Conservation (phyloP, 2,888 invertebrate species). For the Notodonta dromedarius region DNA sequence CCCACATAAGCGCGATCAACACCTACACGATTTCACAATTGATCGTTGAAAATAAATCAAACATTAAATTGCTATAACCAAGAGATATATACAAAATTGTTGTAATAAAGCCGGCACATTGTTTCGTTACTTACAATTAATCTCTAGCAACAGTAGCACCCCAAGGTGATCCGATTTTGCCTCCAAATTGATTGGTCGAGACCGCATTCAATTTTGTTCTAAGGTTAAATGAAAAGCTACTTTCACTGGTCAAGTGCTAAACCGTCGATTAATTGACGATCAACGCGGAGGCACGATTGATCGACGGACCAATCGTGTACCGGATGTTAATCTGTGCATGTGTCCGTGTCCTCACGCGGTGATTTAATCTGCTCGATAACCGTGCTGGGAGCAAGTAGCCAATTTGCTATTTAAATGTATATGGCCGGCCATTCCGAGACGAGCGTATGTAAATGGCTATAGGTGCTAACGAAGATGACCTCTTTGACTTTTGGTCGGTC, state of each 20-base stretch:
- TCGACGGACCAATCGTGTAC: conserved; percentile 38
- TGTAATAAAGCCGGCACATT: neutral
- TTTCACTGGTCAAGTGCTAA: conserved; percentile 4
- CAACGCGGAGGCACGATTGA: conserved; percentile 10
- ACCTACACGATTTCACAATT: neutral
- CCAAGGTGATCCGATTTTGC: conserved; percentile 6
- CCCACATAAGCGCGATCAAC: neutral
- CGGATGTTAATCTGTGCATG: conserved; percentile 55
- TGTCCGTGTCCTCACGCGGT: conserved; percentile 40
- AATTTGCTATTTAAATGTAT: conserved; percentile 38
- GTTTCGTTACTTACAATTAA: conserved; percentile 1
- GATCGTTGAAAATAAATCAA: neutral
- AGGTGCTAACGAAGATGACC: conserved; percentile 31
- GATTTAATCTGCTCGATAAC: conserved; percentile 46
- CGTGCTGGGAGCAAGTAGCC: conserved; percentile 30
- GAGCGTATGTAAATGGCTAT: conserved; percentile 13
- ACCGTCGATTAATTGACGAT: conserved; percentile 1
- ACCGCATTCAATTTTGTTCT: conserved; percentile 7
- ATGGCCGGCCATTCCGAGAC: conserved; percentile 17
- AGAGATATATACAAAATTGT: neutral
- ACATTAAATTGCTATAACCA: neutral
- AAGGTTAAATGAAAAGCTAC: conserved; percentile 5
- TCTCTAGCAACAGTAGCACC: neutral
- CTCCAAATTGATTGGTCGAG: conserved; percentile 6
- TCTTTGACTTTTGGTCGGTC: conserved; percentile 30